A percentile compares a stretch with the other conserved stretches of the same genome.
Evolutionary conservation across 2,113 vertebrate species (phyloP).

Genomic region (Passer montanus): DNA sequence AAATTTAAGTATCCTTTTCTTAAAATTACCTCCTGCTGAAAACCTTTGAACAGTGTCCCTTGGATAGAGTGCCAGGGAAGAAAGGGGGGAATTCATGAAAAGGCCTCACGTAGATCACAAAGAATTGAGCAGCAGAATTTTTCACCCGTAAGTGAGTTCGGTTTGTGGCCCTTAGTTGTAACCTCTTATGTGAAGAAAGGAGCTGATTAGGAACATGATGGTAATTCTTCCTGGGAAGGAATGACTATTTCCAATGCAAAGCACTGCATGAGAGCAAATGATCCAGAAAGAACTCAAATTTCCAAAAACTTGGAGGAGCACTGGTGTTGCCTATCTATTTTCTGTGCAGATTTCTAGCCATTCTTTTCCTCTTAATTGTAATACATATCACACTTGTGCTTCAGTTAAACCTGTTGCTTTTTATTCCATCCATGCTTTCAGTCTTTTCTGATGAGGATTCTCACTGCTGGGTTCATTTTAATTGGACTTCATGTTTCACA

Average conservation of each 20-base stretch:
- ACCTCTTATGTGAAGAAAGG: background rate
- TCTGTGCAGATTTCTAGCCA: background rate
- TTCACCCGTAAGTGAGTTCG: background rate
- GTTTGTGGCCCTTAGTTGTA: background rate
- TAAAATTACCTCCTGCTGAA: background rate
- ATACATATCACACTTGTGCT: background rate
- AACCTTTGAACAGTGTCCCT: background rate
- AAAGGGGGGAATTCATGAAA: background rate
- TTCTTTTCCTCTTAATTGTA: background rate
- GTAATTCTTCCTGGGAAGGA: background rate
- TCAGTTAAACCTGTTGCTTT: background rate
- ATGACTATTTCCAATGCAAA: background rate
- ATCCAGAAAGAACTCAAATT: background rate
- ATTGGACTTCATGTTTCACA: background rate
- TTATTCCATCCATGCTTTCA: background rate
- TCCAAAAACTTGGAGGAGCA: background rate
- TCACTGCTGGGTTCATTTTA: background rate
- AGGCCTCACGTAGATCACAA: background rate
- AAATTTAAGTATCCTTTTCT: background rate
- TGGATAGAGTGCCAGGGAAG: background rate
- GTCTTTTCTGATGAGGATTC: background rate
- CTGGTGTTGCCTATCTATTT: background rate
- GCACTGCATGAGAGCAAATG: background rate
- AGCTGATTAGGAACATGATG: background rate
- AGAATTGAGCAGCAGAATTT: background rate